Percentiles rank a stretch among this genome's conserved stretches.
phyloP scores from a whole-genome alignment of 2,113 vertebrate genomes.

The Rattus rattus region DNA sequence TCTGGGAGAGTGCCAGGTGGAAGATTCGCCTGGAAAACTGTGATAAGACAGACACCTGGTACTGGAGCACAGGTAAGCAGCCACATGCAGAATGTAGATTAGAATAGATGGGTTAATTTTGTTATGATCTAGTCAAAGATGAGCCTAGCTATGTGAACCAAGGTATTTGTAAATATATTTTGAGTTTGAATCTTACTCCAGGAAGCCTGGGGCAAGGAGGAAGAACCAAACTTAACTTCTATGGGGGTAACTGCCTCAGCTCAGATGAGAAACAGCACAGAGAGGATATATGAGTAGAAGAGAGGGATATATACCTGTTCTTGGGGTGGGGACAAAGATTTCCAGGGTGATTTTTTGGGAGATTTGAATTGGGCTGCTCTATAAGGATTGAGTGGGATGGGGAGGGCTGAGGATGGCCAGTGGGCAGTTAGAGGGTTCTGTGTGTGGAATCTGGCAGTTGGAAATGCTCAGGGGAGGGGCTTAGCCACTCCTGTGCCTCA shows the following conservation, averaged over 20 bases:
- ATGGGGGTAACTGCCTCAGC: background rate
- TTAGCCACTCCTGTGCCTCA: background rate
- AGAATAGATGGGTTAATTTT: too few relatives aligned
- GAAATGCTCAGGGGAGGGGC: background rate
- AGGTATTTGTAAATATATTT: too few relatives aligned
- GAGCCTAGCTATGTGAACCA: too few relatives aligned
- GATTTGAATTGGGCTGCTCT: background rate
- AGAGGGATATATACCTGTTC: background rate
- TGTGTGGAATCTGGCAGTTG: background rate
- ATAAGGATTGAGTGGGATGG: background rate
- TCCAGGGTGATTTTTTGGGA: background rate
- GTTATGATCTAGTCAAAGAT: too few relatives aligned
- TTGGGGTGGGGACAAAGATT: background rate
- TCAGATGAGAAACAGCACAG: background rate
- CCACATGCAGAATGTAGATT: too few relatives aligned
- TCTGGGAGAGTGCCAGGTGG: too few relatives aligned
- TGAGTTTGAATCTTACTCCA: too few relatives aligned
- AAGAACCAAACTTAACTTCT: too few relatives aligned
- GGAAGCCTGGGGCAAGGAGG: too few relatives aligned
- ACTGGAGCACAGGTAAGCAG: too few relatives aligned
- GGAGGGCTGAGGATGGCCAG: background rate
- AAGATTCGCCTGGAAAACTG: too few relatives aligned
- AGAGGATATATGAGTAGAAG: background rate
- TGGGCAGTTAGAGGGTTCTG: background rate
- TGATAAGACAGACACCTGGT: too few relatives aligned